Percentiles rank a stretch among this genome's conserved stretches.
phyloP scores from a whole-genome alignment of 2,113 vertebrate species.

The Cinclus cinclus region DNA sequence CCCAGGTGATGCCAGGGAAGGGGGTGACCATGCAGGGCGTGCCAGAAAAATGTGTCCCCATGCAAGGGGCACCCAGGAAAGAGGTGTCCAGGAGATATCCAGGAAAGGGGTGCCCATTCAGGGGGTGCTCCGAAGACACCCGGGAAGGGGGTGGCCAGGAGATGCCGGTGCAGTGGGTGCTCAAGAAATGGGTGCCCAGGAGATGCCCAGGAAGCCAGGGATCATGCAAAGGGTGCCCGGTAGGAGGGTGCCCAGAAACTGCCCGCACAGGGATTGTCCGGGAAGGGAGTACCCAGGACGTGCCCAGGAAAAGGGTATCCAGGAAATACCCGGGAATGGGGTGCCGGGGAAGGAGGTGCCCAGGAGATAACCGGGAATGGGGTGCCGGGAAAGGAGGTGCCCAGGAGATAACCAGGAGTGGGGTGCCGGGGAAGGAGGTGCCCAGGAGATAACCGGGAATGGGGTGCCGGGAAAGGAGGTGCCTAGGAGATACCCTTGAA shows the following conservation, averaged over 20 bases:
- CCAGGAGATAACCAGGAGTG: neutral
- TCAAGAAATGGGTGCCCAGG: neutral
- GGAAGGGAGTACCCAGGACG: neutral
- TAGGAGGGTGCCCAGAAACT: neutral
- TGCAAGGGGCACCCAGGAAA: no score
- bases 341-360: no score
- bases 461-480: no score
- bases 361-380: accelerated
- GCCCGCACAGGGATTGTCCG: neutral
- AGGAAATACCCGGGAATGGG: no score
- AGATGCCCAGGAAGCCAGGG: neutral
- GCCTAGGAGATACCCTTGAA: neutral
- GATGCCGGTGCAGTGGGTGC: neutral
- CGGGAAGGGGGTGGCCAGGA: no score
- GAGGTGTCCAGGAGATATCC: neutral
- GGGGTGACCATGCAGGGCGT: neutral
- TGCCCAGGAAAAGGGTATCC: no score
- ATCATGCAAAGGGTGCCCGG: neutral
- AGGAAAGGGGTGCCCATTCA: neutral
- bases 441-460: accelerated
- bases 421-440: no score
- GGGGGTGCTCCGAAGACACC: no score
- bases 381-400: accelerated
- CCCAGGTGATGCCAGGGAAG: accelerated
- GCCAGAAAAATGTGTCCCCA: neutral